phyloP scores from a whole-genome alignment of 2,113 vertebrate genomes.

The Gila orcuttii region DNA sequence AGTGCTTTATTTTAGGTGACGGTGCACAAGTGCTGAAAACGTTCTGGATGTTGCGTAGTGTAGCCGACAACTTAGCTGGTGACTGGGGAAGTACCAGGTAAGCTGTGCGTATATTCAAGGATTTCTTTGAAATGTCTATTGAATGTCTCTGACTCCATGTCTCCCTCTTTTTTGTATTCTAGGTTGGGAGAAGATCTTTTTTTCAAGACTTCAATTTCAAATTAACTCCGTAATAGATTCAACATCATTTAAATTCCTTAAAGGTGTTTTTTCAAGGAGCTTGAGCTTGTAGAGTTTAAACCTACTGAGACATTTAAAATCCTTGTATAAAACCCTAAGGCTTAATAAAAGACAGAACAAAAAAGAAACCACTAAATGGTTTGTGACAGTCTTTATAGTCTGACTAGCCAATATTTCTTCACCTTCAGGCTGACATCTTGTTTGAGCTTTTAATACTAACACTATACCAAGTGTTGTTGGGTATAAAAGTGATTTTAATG shows the following conservation, averaged over 20 bases:
- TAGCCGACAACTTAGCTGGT: slow-evolving; percentile 24
- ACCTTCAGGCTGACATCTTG: background rate
- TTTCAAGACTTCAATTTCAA: slow-evolving; percentile 17
- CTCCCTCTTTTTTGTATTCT: background rate
- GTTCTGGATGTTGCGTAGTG: slow-evolving; percentile 59
- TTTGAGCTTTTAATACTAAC: background rate
- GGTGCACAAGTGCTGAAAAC: slow-evolving; percentile 55
- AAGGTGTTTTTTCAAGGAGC: slow-evolving; percentile 10
- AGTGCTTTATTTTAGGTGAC: slow-evolving; percentile 55
- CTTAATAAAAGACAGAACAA: background rate
- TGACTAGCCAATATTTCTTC: background rate
- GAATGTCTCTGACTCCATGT: background rate
- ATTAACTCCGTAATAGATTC: background rate
- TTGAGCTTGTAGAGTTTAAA: background rate
- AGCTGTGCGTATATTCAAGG: background rate
- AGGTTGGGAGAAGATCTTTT: slow-evolving; percentile 58
- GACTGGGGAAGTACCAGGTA: slow-evolving; percentile 62
- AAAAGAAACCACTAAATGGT: background rate
- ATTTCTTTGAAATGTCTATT: background rate
- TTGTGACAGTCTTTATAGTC: background rate
- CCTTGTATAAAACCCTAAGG: background rate
- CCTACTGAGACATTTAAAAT: slow-evolving; percentile 1
- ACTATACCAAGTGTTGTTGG: background rate
- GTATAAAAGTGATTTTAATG: background rate
- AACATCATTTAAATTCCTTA: background rate